phyloP scores from a whole-genome alignment of 2,888 invertebrate genomes.

The Spicauda simplicius region DNA sequence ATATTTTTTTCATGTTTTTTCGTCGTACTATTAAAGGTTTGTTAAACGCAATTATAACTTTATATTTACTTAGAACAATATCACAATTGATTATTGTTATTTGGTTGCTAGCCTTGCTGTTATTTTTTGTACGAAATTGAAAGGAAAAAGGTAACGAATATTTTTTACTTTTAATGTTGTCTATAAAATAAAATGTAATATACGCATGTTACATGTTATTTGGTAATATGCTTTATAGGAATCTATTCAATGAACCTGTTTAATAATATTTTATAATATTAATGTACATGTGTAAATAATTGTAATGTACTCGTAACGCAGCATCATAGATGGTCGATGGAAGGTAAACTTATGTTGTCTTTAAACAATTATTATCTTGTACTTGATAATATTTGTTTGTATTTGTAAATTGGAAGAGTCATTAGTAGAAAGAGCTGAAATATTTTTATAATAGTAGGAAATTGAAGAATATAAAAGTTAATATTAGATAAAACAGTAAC shows the following conservation, averaged over 20 bases:
- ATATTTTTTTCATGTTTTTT: neutral
- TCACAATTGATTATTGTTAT: neutral
- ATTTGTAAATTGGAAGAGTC: neutral
- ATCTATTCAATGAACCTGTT: no score
- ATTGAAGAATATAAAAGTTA: neutral
- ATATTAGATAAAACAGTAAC: neutral
- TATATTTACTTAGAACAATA: neutral
- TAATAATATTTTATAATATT: no score
- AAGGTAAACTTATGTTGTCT: slow-evolving; percentile 31
- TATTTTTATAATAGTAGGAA: neutral
- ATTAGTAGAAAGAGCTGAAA: neutral
- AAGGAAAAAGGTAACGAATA: neutral
- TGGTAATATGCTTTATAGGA: no score
- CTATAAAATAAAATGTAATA: no score
- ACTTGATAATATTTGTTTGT: neutral
- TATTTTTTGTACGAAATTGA: neutral
- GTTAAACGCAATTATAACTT: neutral
- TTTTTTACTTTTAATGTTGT: no score
- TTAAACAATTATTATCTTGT: slow-evolving; percentile 1
- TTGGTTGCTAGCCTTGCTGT: neutral
- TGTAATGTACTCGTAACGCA: slow-evolving; percentile 22
- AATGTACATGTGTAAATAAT: no score
- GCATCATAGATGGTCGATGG: slow-evolving; percentile 21
- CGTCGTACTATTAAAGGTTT: no score
- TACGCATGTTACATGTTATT: neutral